Base-by-base conservation (phyloP, 2,113 vertebrate genomes). In the Megalops atlanticus region DNA sequence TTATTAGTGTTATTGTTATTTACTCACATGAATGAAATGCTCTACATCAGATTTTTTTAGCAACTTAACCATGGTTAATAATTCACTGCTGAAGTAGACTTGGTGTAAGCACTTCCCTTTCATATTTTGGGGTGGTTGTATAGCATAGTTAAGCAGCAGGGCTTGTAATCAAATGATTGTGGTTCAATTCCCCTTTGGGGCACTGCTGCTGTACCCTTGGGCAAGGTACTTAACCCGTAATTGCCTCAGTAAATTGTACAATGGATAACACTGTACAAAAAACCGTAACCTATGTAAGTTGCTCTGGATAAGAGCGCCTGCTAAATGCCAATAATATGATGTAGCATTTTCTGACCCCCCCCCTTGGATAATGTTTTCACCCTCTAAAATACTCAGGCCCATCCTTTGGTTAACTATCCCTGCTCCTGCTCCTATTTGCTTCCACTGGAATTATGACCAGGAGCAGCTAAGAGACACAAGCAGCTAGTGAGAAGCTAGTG, bases 371-470 rank as follows among this genome's bases (percentile, higher is more conserved):
- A 86, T 54, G 87, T 81, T 58, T 45, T 84, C 85, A 72, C 84
- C 84, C 81, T 87, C 74, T 77, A 40, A 84, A 79, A 79, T 78
- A 2, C 75, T 47, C 83, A 35, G 2, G 3, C 49, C 84, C 81
- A 82, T 71, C n/a, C 8, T 77, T 76, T 85, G 80, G 38, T 4
- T 89, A 89, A 85, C 84, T 92, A 89, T 87, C 85, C 84, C 49
- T 77, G 45, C 35, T 21, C 38, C 81, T 84, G 68, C 33, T 5
- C 8, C 69, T 73, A 24, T 70, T 21, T 38, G 71, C 74, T 81
- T 80, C 39, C 70, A 68, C 14, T 21, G 52, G 16, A 47, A 78
- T 36, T 33, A 49, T 16, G 78, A 8, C 43, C 16, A 24, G n/a
- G 16, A 76, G 24, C 40, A 69, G 43, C 2, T 36, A 45, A 47